These are phyloP conservation scores for Mastacembelus armatus DNA, from an alignment of 2,797 vertebrate species.

Conservation along the genomic window DNA sequence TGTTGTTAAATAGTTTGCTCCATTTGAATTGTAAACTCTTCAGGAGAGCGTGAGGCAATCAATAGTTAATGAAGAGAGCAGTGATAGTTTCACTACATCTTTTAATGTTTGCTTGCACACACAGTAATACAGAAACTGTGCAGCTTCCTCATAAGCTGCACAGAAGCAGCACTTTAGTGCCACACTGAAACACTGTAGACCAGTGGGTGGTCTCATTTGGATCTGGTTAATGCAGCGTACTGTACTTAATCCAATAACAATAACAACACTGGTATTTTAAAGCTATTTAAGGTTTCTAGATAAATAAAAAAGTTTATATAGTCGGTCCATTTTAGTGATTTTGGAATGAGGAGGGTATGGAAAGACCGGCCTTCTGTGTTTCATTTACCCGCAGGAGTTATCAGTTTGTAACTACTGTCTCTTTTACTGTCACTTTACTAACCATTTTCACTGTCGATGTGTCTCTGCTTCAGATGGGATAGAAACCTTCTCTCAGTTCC, in stretches of 20 bases:
- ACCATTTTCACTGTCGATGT: slow-evolving; percentile 28
- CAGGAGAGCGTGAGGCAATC: slow-evolving; percentile 13
- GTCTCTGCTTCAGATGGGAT: slow-evolving; percentile 83
- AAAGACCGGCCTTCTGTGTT: too few relatives aligned
- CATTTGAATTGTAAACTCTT: slow-evolving; percentile 42
- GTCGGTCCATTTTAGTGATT: neutral
- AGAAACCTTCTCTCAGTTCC: slow-evolving; percentile 90
- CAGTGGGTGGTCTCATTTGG: slow-evolving; percentile 14
- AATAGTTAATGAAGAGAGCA: slow-evolving; percentile 53
- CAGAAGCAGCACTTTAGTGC: slow-evolving; percentile 34
- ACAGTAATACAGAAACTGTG: slow-evolving; percentile 66
- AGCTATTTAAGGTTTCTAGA: neutral
- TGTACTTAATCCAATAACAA: neutral
- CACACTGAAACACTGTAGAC: slow-evolving; percentile 25
- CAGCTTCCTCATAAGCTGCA: slow-evolving; percentile 74
- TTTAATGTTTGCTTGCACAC: slow-evolving; percentile 55
- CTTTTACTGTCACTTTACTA: neutral
- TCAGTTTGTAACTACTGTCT: neutral
- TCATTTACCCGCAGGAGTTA: neutral
- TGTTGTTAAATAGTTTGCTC: slow-evolving; percentile 40
- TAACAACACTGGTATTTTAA: neutral
- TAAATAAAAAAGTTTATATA: slow-evolving; percentile 4
- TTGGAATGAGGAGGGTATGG: neutral
- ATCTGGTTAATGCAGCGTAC: neutral
- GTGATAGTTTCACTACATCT: slow-evolving; percentile 64